Base-by-base conservation (phyloP, 2,113 vertebrate genomes). In the Rhea americana region DNA sequence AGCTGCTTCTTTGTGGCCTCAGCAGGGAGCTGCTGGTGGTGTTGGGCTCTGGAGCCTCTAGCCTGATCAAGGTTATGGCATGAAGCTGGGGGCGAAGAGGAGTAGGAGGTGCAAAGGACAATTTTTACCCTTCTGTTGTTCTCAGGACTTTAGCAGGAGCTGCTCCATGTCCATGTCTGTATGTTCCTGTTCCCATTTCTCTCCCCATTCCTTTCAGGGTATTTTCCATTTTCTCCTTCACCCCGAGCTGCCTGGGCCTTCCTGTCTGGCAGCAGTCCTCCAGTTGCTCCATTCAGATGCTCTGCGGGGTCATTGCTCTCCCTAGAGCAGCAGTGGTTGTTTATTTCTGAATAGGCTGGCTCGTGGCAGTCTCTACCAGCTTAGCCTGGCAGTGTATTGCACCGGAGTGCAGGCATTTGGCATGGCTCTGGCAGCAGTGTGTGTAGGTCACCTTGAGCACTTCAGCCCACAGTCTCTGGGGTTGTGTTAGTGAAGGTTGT, bases 391-490 rank as follows among this genome's bases (percentile, higher is more conserved):
- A 43, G 13, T 8, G 74, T 82, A 17, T 19, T 72, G 73, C 48
- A 48, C 53, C 3, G 3, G 4, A 3, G 61, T 25, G 39, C 0
- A 1, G 56, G 48, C 0, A 0, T 58, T 47, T 72, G 59, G 7
- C 48, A 82, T 26, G 59, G 76, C 37, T 20, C 53, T 68, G 81
- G 81, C 76, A 62, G 39, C 70, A 61, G 53, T 73, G 48, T 4
- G 1, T 30, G 39, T 21, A 76, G 88, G 88, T 95, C 94, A 93
- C 95, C 92, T 95, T 91, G 74, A 86, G 50, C 32, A 7, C 70
- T 86, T 61, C 55, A 56, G n/a, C 47, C 48, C 65, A 32, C 8
- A 26, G 48, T n/a, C 63, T 66, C 62, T 48, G 24, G 30, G 0
- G 2, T 35, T 78, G 58, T 58, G 58, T 50, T 58, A 18, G 55